These are phyloP conservation scores for Hypotaenidia okinawae DNA, from an alignment of 2,797 vertebrate species.

Conservation along the genomic window DNA sequence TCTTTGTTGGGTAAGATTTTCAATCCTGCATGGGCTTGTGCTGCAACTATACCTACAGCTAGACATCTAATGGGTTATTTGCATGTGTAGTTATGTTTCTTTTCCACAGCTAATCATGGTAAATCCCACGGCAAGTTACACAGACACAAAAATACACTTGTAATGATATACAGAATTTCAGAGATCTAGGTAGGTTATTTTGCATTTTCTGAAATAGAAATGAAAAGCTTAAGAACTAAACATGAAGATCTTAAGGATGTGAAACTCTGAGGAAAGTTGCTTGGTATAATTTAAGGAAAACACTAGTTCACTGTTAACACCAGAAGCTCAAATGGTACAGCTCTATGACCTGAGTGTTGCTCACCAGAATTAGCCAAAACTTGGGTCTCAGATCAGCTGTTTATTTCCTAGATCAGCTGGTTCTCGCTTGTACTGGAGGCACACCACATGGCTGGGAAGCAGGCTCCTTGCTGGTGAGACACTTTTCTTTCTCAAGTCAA, in stretches of 20 bases:
- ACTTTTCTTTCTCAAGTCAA: background rate
- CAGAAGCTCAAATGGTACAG: background rate
- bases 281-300: background rate
- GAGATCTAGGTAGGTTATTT: background rate
- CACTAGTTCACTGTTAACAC: background rate
- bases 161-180: background rate
- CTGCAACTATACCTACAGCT: constrained; percentile 43
- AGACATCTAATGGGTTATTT: constrained; percentile 29
- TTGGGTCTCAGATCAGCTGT: background rate
- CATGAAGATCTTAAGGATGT: background rate
- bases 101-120: background rate
- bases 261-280: background rate
- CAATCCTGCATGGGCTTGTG: constrained; percentile 53
- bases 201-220: background rate
- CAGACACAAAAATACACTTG: background rate
- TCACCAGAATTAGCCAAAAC: background rate
- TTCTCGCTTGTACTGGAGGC: background rate
- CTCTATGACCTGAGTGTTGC: background rate
- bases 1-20: constrained; percentile 16
- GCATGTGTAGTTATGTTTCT: background rate
- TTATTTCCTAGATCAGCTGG: background rate
- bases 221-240: background rate
- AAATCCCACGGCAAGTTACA: constrained; percentile 38
- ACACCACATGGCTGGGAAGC: background rate
- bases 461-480: background rate